These are phyloP conservation scores for Procambarus virginalis DNA, from an alignment of 1,140 invertebrate genomes.

Conservation along the genomic window DNA sequence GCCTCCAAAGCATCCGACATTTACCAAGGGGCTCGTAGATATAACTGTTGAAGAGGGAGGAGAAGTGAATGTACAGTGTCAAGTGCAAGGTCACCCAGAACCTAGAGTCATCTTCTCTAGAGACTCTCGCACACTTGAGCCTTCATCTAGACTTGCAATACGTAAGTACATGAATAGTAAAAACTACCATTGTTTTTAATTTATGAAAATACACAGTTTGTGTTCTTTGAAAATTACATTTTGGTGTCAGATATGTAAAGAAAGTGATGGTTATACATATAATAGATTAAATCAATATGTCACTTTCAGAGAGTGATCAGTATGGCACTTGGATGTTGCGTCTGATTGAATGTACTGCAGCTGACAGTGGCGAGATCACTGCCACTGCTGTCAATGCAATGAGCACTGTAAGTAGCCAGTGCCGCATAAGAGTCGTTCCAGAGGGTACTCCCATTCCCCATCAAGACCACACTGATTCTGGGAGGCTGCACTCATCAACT, in stretches of 20 bases:
- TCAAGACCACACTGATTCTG: constrained; percentile 4
- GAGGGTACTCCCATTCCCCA: constrained; percentile 34
- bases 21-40: constrained; percentile 37
- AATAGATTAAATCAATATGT: neutral
- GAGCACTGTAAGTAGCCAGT: constrained; percentile 29
- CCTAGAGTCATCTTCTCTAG: constrained; percentile 68
- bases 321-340: constrained; percentile 68
- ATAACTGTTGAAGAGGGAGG: constrained; percentile 44
- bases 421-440: constrained; percentile 46
- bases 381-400: constrained; percentile 52
- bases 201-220: no score
- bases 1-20: constrained; percentile 45
- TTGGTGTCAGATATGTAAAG: neutral
- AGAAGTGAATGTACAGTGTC: constrained; percentile 65
- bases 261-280: neutral
- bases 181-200: neutral
- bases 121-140: constrained; percentile 50
- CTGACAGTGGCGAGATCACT: constrained; percentile 36
- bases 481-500: neutral
- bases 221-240: neutral
- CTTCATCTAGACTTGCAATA: constrained; percentile 60
- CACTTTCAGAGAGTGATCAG: constrained; percentile 60
- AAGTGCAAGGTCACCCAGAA: constrained; percentile 71
- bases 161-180: constrained; percentile 48
- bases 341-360: neutral